Percentiles rank a stretch among this genome's conserved stretches.
Evolutionary conservation across 2,888 invertebrate species (phyloP).

Genomic region (Sarcophaga caerulescens): DNA sequence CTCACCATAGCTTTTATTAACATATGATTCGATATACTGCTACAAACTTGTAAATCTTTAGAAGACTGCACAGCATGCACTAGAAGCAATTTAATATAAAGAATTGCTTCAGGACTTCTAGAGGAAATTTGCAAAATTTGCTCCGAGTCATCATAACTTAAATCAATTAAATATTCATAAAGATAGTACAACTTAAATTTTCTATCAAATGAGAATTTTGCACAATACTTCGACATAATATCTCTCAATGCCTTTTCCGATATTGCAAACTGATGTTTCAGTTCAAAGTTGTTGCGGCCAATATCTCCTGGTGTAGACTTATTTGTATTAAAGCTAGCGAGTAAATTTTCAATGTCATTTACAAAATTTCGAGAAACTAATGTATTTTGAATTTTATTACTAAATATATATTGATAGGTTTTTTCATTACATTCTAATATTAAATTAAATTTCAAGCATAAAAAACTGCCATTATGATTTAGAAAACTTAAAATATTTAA

Average conservation of each 20-base stretch:
- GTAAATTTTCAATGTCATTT: conserved; percentile 31
- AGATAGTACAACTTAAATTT: conserved; percentile 65
- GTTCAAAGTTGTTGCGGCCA: conserved; percentile 14
- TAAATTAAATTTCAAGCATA: conserved; percentile 52
- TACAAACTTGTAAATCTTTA: conserved; percentile 4
- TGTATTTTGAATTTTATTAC: conserved; percentile 15
- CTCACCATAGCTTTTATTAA: conserved; percentile 70
- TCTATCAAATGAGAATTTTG: conserved; percentile 48
- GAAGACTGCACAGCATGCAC: conserved; percentile 54
- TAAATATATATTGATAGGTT: conserved; percentile 54
- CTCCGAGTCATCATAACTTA: conserved; percentile 45
- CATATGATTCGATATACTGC: neutral
- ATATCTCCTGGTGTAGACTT: too few relatives aligned
- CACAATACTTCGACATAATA: conserved; percentile 69
- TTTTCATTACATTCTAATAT: conserved; percentile 18
- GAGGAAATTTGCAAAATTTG: conserved; percentile 45
- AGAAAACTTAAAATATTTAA: conserved; percentile 68
- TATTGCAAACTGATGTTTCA: conserved; percentile 69
- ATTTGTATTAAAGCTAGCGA: neutral
- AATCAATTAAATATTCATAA: conserved; percentile 34
- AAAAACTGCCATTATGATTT: conserved; percentile 35
- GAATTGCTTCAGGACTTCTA: conserved; percentile 70
- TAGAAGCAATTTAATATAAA: conserved; percentile 72
- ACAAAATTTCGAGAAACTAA: conserved; percentile 17
- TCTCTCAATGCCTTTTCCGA: conserved; percentile 65